Percentiles rank a stretch among this genome's conserved stretches.
phyloP scores from a whole-genome alignment of 2,888 invertebrate genomes.

The Papilio elwesi region DNA sequence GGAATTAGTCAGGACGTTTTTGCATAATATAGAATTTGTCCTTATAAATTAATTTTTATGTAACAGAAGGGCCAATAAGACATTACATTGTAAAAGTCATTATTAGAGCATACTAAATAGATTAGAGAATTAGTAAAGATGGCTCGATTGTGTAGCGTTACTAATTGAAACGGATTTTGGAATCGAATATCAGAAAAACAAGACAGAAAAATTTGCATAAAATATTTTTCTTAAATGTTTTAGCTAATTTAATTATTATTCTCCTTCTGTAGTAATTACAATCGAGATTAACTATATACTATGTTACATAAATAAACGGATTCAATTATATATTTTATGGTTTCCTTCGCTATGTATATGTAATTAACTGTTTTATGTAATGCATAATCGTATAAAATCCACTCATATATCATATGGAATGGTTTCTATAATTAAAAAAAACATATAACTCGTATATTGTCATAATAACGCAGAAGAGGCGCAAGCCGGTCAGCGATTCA shows the following conservation, averaged over 20 bases:
- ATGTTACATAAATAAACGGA: constrained; percentile 36
- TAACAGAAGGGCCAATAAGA: neutral
- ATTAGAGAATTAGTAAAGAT: no score
- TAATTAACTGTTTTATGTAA: constrained; percentile 37
- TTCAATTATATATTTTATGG: constrained; percentile 37
- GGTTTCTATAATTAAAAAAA: neutral
- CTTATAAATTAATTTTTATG: neutral
- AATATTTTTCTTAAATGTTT: neutral
- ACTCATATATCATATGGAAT: neutral
- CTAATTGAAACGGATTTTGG: no score
- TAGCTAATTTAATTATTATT: constrained; percentile 30
- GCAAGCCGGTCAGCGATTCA: no score
- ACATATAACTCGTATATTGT: no score
- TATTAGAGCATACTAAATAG: no score
- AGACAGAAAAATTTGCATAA: neutral
- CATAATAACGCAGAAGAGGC: no score
- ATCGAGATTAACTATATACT: constrained; percentile 20
- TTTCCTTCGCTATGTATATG: constrained; percentile 35
- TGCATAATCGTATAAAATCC: constrained; percentile 33
- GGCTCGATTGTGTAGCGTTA: no score
- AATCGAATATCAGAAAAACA: no score
- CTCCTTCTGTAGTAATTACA: constrained; percentile 35
- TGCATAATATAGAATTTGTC: constrained; percentile 31
- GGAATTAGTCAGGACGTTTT: constrained; percentile 35
- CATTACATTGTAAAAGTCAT: neutral